A percentile compares a stretch with the other conserved stretches of the same genome.
Conservation (phyloP, 2,113 vertebrate genomes). For the Myotis brandtii region DNA sequence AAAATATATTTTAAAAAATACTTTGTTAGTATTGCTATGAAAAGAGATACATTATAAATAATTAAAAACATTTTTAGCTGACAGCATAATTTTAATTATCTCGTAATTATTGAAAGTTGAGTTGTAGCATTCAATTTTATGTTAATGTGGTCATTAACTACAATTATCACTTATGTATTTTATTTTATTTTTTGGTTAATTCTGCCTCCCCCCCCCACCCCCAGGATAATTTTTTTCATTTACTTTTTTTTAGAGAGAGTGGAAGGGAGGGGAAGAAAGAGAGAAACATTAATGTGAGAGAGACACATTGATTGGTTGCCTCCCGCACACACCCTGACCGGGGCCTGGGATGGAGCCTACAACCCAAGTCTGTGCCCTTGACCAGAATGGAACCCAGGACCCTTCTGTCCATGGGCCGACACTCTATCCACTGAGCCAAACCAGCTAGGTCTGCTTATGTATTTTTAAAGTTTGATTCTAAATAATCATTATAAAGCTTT, state of each 20-base stretch:
- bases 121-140: background rate
- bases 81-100: background rate
- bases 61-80: constrained; percentile 6
- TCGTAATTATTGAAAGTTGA: background rate
- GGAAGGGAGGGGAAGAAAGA: no score
- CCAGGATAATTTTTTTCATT: no score
- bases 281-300: no score
- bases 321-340: no score
- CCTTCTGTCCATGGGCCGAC: no score
- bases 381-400: no score
- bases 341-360: no score
- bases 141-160: constrained; percentile 5
- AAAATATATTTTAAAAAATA: background rate
- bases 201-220: no score
- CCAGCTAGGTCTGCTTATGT: background rate
- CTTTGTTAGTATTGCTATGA: background rate
- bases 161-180: background rate
- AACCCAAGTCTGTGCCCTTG: no score
- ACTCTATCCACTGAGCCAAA: no score
- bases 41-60: background rate
- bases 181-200: background rate
- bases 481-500: background rate
- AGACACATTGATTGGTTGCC: no score
- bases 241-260: no score
- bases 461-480: background rate